phyloP scores from a whole-genome alignment of 2,888 invertebrate genomes.

The Dryocosmus kuriphilus region DNA sequence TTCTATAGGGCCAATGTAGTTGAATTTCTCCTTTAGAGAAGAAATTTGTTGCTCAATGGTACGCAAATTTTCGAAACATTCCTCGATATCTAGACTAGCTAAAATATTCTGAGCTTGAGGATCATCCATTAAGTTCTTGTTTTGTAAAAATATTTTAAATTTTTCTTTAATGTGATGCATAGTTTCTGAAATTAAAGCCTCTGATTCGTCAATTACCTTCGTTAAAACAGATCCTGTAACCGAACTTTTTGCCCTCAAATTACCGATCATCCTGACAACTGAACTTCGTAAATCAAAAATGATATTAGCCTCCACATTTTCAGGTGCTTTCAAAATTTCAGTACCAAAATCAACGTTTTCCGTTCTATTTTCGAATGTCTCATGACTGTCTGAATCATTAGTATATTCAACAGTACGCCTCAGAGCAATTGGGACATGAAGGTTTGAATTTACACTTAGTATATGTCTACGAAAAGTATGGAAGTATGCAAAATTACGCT shows the following conservation, averaged over 20 bases:
- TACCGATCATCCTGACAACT: conserved; percentile 45
- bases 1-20: conserved; percentile 49
- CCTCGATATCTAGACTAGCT: conserved; percentile 36
- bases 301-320: conserved; percentile 37
- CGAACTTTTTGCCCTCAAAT: too few relatives aligned
- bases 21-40: conserved; percentile 40
- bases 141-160: conserved; percentile 12
- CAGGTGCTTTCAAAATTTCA: conserved; percentile 4
- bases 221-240: too few relatives aligned
- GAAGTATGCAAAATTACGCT: conserved; percentile 16
- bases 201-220: too few relatives aligned
- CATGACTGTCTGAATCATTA: neutral
- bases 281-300: conserved; percentile 13
- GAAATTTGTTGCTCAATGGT: conserved; percentile 48
- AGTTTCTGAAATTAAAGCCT: too few relatives aligned
- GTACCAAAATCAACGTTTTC: neutral
- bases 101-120: conserved; percentile 15
- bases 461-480: conserved; percentile 32
- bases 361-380: neutral
- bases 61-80: conserved; percentile 47
- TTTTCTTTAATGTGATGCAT: conserved; percentile 18
- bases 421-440: neutral
- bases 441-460: neutral
- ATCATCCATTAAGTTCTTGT: conserved; percentile 36
- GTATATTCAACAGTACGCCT: too few relatives aligned